A percentile compares a stretch with the other conserved stretches of the same genome.
These are phyloP conservation scores for Eriosoma lanigerum DNA, from an alignment of 1,140 invertebrate species.

Conservation along the genomic window DNA sequence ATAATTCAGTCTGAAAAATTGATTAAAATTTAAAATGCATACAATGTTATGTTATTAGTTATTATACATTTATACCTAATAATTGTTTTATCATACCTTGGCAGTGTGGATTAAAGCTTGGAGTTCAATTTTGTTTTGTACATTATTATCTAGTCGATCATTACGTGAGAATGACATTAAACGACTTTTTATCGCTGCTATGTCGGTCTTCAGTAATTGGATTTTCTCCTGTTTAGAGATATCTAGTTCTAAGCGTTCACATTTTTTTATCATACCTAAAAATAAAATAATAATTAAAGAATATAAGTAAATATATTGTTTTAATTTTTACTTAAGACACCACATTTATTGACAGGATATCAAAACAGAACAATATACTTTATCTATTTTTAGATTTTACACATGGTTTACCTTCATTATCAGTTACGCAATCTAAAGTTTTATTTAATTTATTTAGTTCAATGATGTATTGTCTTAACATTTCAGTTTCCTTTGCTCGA, in stretches of 20 bases:
- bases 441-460: constrained; percentile 19
- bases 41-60: neutral
- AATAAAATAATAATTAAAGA: neutral
- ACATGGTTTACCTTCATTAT: constrained; percentile 26
- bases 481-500: constrained; percentile 13
- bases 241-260: constrained; percentile 62
- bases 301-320: no score
- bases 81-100: constrained; percentile 8
- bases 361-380: neutral
- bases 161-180: constrained; percentile 56
- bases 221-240: constrained; percentile 62
- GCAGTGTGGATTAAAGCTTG: constrained; percentile 35
- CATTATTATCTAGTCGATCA: neutral
- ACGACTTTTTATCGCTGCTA: constrained; percentile 58
- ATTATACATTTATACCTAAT: neutral
- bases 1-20: constrained; percentile 44
- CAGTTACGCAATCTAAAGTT: neutral
- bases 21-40: neutral
- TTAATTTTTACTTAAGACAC: no score
- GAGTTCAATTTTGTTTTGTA: constrained; percentile 40
- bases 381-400: neutral
- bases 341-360: neutral
- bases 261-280: constrained; percentile 64
- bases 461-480: constrained; percentile 1
- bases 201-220: constrained; percentile 60